These are phyloP conservation scores for Crocuta crocuta DNA, from an alignment of 2,113 vertebrate genomes.

Conservation along the genomic window DNA sequence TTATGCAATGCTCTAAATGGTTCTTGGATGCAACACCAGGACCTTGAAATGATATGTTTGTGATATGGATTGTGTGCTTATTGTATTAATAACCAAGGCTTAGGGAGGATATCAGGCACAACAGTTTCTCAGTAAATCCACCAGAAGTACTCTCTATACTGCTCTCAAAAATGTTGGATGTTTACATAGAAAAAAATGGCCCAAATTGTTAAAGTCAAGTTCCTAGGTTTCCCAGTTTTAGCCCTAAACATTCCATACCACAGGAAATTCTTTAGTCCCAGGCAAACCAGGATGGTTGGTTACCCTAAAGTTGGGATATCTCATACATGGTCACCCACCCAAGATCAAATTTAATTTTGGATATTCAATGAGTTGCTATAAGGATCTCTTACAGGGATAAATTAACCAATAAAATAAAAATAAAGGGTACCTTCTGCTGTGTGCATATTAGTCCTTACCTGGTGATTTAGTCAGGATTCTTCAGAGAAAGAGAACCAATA, in stretches of 20 bases:
- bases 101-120: neutral
- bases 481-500: neutral
- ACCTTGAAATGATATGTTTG: conserved; percentile 65
- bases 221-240: neutral
- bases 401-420: neutral
- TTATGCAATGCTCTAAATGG: conserved; percentile 80
- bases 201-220: neutral
- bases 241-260: neutral
- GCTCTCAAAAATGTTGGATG: conserved; percentile 10
- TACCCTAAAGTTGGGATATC: neutral
- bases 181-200: neutral
- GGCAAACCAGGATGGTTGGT: neutral
- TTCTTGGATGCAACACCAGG: conserved; percentile 69
- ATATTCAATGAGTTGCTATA: neutral
- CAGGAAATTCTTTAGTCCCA: neutral
- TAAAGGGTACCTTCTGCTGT: neutral
- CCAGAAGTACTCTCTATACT: neutral
- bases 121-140: neutral
- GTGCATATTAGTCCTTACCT: neutral
- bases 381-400: neutral
- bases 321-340: neutral
- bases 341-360: neutral
- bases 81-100: conserved; percentile 40
- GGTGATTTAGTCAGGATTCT: neutral
- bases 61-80: conserved; percentile 14